Percentiles rank a stretch among this genome's conserved stretches.
Conservation (phyloP, 2,113 vertebrate genomes). For the Rhinolophus sinicus region DNA sequence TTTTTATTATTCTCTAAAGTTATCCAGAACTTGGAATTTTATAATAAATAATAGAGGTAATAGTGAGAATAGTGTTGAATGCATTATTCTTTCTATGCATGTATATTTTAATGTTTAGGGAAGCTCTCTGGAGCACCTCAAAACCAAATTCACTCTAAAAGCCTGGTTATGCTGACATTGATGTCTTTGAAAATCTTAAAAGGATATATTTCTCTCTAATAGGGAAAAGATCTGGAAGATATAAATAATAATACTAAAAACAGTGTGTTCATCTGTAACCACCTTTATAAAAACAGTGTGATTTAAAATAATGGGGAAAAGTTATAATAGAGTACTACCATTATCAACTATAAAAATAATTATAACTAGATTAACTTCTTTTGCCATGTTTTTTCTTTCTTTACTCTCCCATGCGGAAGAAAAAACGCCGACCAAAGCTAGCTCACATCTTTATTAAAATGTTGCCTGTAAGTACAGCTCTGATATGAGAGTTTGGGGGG, state of each 20-base stretch:
- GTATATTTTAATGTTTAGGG: background rate
- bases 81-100: background rate
- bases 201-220: background rate
- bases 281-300: background rate
- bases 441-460: background rate
- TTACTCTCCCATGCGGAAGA: background rate
- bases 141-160: background rate
- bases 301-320: background rate
- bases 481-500: background rate
- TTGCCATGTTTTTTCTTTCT: background rate
- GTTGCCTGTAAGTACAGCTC: background rate
- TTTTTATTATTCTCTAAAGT: background rate
- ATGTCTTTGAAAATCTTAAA: background rate
- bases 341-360: background rate
- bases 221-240: background rate
- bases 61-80: background rate
- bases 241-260: background rate
- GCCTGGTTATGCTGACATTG: background rate
- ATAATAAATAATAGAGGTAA: background rate
- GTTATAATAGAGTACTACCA: background rate
- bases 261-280: background rate
- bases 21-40: background rate
- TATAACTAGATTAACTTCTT: background rate
- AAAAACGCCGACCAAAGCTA: background rate
- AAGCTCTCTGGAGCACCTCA: background rate